Evolutionary conservation across 1,140 invertebrate species (phyloP), one percentile per base, ranked within the genome.

Genomic region (Oppia nitens): DNA sequence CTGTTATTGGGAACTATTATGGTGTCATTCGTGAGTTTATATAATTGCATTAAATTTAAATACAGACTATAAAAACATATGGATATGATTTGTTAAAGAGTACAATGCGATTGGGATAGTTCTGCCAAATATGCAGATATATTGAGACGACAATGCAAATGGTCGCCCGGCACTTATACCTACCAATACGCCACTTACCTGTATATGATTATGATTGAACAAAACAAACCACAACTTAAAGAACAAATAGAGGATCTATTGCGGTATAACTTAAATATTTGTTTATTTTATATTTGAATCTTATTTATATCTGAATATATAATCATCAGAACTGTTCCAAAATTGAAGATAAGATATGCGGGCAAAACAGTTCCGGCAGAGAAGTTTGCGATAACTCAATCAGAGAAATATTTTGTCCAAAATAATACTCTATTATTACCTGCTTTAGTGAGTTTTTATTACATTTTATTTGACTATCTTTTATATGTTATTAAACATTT

Each of bases 321-420:
- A 66, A 73, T 74, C 20, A 26, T 45, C 67, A 87, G 85, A 61
- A 79, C 82, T 64, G 83, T 85, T 21, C 86, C 89, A 6, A 74
- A 74, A 49, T 81, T 82, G 69, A 91, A 89, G 66, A 85, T 93
- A 68, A 77, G 85, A 57, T 91, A 97, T 57, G 90, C 91, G 29
- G 93, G 93, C 0, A 95, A 96, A 74, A 95, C 91, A 6, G 73
- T 97, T 62, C 92, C 93, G 17, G 85, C 95, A 78, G 93, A 98
- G 71, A 98, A 97, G 68, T 97, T 95, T 75, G 83, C 85, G 32
- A 78, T 89, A 11, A 84, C 82, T 67, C 90, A 91, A 68, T 78
- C 85, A 21, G 79, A 82, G 57, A 76, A 87, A 53, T 93, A 83
- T 72, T 78, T 80, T 62, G 74, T 77, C 32, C 84, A 91, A 72